phyloP scores from a whole-genome alignment of 2,888 invertebrate species.

The Protodeltote pygarga region DNA sequence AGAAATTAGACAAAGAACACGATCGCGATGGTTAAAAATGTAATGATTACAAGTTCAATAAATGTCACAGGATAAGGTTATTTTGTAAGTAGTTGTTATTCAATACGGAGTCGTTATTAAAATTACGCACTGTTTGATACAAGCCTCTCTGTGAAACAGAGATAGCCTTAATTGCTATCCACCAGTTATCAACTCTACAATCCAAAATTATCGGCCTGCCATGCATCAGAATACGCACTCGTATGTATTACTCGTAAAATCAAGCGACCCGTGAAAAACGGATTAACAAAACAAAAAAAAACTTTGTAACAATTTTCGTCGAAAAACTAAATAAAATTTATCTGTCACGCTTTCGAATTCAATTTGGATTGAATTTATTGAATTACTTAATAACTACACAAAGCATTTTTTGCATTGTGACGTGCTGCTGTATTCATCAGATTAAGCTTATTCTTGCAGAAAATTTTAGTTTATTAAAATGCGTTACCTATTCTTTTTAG shows the following conservation, averaged over 20 bases:
- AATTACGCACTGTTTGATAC: too few relatives aligned
- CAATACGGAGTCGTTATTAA: too few relatives aligned
- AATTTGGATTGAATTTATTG: conserved; percentile 73
- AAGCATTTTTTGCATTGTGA: conserved; percentile 70
- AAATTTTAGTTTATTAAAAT: conserved; percentile 47
- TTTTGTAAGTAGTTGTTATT: too few relatives aligned
- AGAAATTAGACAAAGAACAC: too few relatives aligned
- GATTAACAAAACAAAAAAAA: conserved; percentile 22
- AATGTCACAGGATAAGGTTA: too few relatives aligned
- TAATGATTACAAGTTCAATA: too few relatives aligned
- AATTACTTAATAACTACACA: conserved; percentile 72
- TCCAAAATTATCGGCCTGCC: neutral
- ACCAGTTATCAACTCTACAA: conserved; percentile 2
- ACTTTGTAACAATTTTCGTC: conserved; percentile 30
- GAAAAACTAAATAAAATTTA: conserved; percentile 64
- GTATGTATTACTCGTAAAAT: conserved; percentile 27
- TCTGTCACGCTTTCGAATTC: conserved; percentile 54
- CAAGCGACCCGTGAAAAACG: conserved; percentile 19
- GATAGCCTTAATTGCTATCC: too few relatives aligned
- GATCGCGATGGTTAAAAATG: too few relatives aligned
- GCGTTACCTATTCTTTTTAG: conserved; percentile 15
- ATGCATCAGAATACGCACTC: conserved; percentile 3
- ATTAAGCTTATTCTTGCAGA: conserved; percentile 68
- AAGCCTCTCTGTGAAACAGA: too few relatives aligned
- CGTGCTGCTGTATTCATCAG: conserved; percentile 66